Conservation (phyloP, 2,888 invertebrate species). For the Cerastis rubricosa region DNA sequence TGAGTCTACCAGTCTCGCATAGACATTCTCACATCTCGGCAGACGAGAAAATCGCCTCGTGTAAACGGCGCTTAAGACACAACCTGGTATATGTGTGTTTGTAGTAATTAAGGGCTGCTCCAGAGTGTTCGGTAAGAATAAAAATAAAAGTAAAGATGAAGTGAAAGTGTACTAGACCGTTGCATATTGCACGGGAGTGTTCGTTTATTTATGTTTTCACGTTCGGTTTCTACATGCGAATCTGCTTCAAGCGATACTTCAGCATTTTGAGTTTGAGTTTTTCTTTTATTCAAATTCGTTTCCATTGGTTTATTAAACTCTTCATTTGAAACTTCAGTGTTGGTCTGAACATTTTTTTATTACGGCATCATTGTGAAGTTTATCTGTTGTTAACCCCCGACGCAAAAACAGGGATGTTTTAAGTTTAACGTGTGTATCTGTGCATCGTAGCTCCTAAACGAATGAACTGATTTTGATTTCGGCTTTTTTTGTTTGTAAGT, state of each 20-base stretch:
- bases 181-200: conserved; percentile 53
- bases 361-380: not conserved
- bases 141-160: conserved; percentile 55
- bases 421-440: not conserved
- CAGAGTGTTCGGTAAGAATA: conserved; percentile 33
- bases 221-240: conserved; percentile 37
- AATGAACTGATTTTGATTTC: not conserved
- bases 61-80: conserved; percentile 19
- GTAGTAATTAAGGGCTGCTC: conserved; percentile 50
- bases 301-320: conserved; percentile 5
- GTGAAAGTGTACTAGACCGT: conserved; percentile 60
- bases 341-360: not conserved
- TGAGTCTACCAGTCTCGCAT: not conserved
- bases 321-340: not conserved
- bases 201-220: conserved; percentile 45
- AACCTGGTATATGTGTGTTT: conserved; percentile 27
- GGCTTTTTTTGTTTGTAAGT: not conserved
- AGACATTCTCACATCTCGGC: not conserved
- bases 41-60: not conserved
- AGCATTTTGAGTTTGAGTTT: conserved; percentile 14
- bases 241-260: conserved; percentile 21
- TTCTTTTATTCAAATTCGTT: conserved; percentile 6
- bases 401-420: not conserved
- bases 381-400: not conserved
- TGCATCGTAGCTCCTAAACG: not conserved